Conservation (phyloP, 2,888 invertebrate species). For the Philaethria dido region DNA sequence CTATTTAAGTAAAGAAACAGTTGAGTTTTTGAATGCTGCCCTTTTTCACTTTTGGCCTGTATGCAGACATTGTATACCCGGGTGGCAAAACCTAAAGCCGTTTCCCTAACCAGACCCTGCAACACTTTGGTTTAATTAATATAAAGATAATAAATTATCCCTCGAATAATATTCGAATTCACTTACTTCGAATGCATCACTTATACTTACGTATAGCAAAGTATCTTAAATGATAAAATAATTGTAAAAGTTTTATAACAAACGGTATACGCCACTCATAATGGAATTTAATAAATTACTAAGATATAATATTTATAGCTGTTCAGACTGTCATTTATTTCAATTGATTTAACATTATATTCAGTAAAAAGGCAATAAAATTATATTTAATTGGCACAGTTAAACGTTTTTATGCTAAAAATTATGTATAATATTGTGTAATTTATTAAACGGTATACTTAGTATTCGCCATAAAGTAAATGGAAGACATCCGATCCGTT, state of each 20-base stretch:
- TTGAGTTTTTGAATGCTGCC: too few relatives aligned
- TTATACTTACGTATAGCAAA: not conserved
- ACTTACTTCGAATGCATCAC: too few relatives aligned
- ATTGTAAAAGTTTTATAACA: not conserved
- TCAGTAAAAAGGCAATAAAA: not conserved
- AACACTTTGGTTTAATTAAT: too few relatives aligned
- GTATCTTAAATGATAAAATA: not conserved
- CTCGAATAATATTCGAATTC: too few relatives aligned
- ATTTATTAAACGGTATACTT: slow-evolving; percentile 17
- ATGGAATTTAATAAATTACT: slow-evolving; percentile 2
- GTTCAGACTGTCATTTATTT: not conserved
- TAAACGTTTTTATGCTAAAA: not conserved
- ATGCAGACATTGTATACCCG: too few relatives aligned
- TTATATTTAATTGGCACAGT: not conserved
- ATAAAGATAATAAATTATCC: too few relatives aligned
- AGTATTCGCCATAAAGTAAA: slow-evolving; percentile 33
- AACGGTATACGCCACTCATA: not conserved
- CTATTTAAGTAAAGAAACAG: too few relatives aligned
- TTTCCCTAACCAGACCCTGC: too few relatives aligned
- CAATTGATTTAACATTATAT: slow-evolving; percentile 8
- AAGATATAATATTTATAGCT: not conserved
- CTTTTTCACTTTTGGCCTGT: too few relatives aligned
- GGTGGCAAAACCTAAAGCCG: too few relatives aligned
- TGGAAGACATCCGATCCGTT: slow-evolving; percentile 24
- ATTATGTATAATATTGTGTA: slow-evolving; percentile 12